Base-by-base conservation (phyloP, 2,888 invertebrate genomes). In the Enchytraeus crypticus region DNA sequence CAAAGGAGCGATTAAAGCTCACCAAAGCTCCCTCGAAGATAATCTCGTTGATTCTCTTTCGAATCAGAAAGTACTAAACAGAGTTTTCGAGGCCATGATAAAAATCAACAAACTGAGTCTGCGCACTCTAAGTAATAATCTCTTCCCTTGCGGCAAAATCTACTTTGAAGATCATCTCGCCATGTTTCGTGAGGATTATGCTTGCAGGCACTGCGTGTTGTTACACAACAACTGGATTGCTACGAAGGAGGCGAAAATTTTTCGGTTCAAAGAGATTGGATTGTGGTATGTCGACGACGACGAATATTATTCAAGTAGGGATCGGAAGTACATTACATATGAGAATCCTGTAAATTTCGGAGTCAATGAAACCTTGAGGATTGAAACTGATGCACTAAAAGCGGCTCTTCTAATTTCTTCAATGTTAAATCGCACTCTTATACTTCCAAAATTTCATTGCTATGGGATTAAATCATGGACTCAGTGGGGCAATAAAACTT, bases 361-460 rank as follows among this genome's bases (percentile, higher is more conserved):
- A 18, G 18, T 8, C 23, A 18, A 5, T 11, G 18, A 47, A 14
- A 47, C 49, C 11, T 29, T n/a, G 11, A 34, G 27, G n/a, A 5
- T 27, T 11, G 61, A 58, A 55, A 27, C 45, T 14, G 14, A 23
- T 3, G 61, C 61, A 11, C 54, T 64, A n/a, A 57, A 54, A 27
- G 49, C 34, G 11, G 64, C 57, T 3, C 53, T 64, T 5, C 38
- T 47, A 5, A 43, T 64, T 2, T 46, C 54, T n/a, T 23, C 46
- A 3, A 34, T 63, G 18, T 57, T 64, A 11, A 62, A 65, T 32
- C 51, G 66, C 23, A 65, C 60, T 29, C 27, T 66, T 14, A 63
- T 66, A 29, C 38, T 66, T 18, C 66, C 66, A 23, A 60, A 53
- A 60, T 66, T 61, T 34, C 64, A 66, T 46, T 66, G 66, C n/a